Conservation (phyloP, 2,888 invertebrate species). For the Ornithoptera priamus region DNA sequence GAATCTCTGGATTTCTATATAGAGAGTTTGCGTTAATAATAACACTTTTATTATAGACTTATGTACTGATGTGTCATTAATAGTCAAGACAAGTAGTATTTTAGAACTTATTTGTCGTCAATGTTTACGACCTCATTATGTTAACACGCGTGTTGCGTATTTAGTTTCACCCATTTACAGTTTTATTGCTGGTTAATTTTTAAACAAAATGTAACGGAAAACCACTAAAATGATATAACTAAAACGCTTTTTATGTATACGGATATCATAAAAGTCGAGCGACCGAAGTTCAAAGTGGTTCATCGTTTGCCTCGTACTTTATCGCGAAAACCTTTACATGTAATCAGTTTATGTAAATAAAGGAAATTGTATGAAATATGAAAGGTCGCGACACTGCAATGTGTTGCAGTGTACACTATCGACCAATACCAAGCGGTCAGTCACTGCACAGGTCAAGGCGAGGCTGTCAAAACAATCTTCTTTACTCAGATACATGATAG, state of each 20-base stretch:
- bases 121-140: slow-evolving; percentile 5
- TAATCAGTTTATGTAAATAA: slow-evolving; percentile 29
- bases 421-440: slow-evolving; percentile 44
- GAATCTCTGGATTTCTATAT: too few relatives aligned
- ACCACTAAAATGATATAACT: not conserved
- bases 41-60: too few relatives aligned
- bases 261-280: slow-evolving; percentile 23
- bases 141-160: slow-evolving; percentile 10
- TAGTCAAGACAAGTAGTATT: not conserved
- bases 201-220: slow-evolving; percentile 1
- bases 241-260: slow-evolving; percentile 4
- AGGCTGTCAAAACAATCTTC: slow-evolving; percentile 48
- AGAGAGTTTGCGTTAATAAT: too few relatives aligned
- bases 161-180: not conserved
- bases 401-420: slow-evolving; percentile 38
- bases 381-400: slow-evolving; percentile 58
- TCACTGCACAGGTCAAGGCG: slow-evolving; percentile 57
- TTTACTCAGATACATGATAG: slow-evolving; percentile 23
- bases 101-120: slow-evolving; percentile 15
- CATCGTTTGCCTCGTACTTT: slow-evolving; percentile 15
- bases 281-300: slow-evolving; percentile 17
- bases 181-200: not conserved
- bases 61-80: too few relatives aligned
- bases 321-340: slow-evolving; percentile 15
- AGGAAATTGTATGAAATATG: slow-evolving; percentile 41